Evolutionary conservation across 2,113 vertebrate species (phyloP).

Genomic region (Pelecanus crispus): DNA sequence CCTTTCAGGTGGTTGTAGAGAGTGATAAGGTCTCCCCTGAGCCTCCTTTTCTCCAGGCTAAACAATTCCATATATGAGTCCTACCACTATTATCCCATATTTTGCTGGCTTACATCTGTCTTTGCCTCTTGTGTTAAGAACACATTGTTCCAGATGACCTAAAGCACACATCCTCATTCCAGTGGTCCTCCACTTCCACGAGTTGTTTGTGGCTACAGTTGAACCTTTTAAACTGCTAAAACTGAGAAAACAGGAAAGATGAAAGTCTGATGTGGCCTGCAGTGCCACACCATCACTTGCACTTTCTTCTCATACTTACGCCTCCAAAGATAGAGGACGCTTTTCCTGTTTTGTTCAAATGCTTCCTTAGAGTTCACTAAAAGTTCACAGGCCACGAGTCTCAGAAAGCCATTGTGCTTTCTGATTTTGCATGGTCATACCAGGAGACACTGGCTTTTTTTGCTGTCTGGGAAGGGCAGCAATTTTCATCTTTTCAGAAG

Average conservation of each 20-base stretch:
- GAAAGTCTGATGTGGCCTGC: neutral
- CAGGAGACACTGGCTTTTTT: neutral
- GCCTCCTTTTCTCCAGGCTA: too few species aligned
- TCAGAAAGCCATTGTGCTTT: neutral
- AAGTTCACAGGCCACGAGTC: constrained; percentile 2
- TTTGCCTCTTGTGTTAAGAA: neutral
- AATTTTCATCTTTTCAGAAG: neutral
- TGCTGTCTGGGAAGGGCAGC: neutral
- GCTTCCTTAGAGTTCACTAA: constrained; percentile 10
- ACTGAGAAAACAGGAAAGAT: constrained; percentile 17
- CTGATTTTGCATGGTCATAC: neutral
- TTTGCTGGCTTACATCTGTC: neutral
- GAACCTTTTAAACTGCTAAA: neutral
- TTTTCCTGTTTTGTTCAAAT: constrained; percentile 50
- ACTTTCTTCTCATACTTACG: constrained; percentile 14
- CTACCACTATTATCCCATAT: neutral
- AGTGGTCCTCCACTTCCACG: neutral
- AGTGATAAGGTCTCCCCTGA: too few species aligned
- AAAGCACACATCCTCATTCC: neutral
- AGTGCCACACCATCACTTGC: neutral
- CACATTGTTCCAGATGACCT: neutral
- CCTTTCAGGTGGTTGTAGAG: too few species aligned
- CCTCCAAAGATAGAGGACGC: neutral
- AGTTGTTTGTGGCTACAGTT: neutral
- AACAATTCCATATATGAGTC: neutral